Base-by-base conservation (phyloP, 2,888 invertebrate genomes). In the Pandemis corylana region DNA sequence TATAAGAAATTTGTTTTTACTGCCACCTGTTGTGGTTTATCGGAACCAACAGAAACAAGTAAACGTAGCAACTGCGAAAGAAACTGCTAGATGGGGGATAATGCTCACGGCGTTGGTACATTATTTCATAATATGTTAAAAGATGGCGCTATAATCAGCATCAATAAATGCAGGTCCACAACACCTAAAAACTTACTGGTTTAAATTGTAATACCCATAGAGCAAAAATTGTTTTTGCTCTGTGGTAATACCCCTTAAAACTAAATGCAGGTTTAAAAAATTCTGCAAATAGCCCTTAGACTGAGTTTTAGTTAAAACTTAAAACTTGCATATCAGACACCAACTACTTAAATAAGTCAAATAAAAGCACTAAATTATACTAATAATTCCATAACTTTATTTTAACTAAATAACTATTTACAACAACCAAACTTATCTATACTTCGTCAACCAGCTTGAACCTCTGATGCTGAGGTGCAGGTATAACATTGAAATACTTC, bases 401-500 rank as follows among this genome's bases (percentile, higher is more conserved):
- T 56, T 68, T 20, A 61, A 61, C 65, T 74, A 66, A 66, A 44
- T 51, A 44, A 65, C 36, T 67, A 76, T 71, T 72, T 71, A 77
- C 20, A 49, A 64, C 28, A 67, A 71, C 28, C 64, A 59, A 36
- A 49, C 49, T 76, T 10, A 78, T 83, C 89, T 95, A 97, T 75
- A 97, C 89, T 89, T 96, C 95, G 86, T 97, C 96, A 59, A 98
- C 91, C 68, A 98, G 93, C 84, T 96, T 97, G 87, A 98, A 98
- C 80, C 96, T 95, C 72, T 96, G 95, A 85, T 97, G 97, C 79
- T 98, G 96, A 42, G 96, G 96, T 76, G 96, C 94, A 0, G 98
- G 97, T 80, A 98, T 95, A 53, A 99, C 95, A 93, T 99, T 97
- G 80, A 96, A 97, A 86, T 98, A 97, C 84, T 98, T 98, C 87